Base-by-base conservation (phyloP, 2,888 invertebrate genomes). In the Leptopilina syphax region DNA sequence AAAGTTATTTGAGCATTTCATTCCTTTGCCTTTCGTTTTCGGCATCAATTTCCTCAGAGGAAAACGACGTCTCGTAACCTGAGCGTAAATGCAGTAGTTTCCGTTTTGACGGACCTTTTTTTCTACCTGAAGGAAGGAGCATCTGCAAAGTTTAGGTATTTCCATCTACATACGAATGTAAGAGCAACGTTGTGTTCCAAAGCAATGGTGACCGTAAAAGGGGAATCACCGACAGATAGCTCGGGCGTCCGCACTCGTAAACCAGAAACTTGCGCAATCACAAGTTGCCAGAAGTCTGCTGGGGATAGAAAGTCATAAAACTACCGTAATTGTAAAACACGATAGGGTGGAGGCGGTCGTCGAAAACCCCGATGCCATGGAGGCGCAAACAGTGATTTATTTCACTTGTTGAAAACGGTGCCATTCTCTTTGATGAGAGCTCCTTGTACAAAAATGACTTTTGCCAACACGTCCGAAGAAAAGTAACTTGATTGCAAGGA, bases 201-300 rank as follows among this genome's bases (percentile, higher is more conserved):
- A 50, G 54, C 50, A 50, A 73, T n/a, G 83, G 65, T 76, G 65
- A 79, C 83, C 80, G 84, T 85, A 84, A 87, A 87, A 84, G 85
- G 82, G 85, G 84, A 88, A 87, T 87, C 88, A 83, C 86, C 84
- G 86, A 79, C 83, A 87, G 87, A 88, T 87, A 87, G 85, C 85
- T 83, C 82, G 81, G 81, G 85, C 84, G 84, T 87, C 85, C 84
- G 87, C 85, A 84, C 88, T 89, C 90, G 88, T 90, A 89, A 89
- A 90, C 85, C 86, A 88, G 88, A 89, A 90, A 90, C 90, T 90
- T 90, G 87, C 89, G 90, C 90, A 90, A 90, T 90, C 90, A 90
- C 88, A 90, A 90, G 88, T 90, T 89, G 88, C 87, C 84, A 84
- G 87, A 90, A 90, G 88, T 89, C 86, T 85, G 86, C 85, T 82